Percentiles rank a stretch among this genome's conserved stretches.
These are phyloP conservation scores for Silurus lanzhouensis DNA, from an alignment of 2,797 vertebrate species.

Conservation along the genomic window DNA sequence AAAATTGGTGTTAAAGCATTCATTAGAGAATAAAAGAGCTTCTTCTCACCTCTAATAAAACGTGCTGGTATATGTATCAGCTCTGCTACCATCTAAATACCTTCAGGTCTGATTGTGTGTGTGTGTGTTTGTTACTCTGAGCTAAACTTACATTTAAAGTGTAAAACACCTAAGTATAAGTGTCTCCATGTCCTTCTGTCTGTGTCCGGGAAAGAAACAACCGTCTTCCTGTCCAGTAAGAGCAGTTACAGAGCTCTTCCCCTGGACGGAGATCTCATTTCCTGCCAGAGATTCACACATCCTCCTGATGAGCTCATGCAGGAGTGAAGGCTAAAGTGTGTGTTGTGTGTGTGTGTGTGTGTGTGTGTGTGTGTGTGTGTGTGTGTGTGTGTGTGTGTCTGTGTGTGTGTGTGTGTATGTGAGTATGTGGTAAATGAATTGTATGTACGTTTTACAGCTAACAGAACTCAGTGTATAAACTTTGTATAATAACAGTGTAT, in stretches of 20 bases:
- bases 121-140: no score
- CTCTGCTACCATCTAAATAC: no score
- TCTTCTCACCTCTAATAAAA: no score
- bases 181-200: constrained; percentile 21
- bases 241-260: constrained; percentile 40
- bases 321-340: not conserved
- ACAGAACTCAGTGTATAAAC: not conserved
- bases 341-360: not conserved
- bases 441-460: not conserved
- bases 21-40: no score
- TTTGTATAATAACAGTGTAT: no score
- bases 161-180: constrained; percentile 1
- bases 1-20: no score
- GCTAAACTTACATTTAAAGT: no score
- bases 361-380: not conserved
- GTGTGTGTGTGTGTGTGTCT: no score
- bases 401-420: not conserved
- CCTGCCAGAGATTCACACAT: constrained; percentile 48
- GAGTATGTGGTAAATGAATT: not conserved
- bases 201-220: constrained; percentile 51
- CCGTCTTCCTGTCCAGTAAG: constrained; percentile 44
- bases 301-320: constrained; percentile 29
- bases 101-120: no score
- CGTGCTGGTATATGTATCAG: no score
- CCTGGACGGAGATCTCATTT: constrained; percentile 52